Evolutionary conservation across 2,113 vertebrate species (phyloP).

Genomic region (Stigmatopora nigra): DNA sequence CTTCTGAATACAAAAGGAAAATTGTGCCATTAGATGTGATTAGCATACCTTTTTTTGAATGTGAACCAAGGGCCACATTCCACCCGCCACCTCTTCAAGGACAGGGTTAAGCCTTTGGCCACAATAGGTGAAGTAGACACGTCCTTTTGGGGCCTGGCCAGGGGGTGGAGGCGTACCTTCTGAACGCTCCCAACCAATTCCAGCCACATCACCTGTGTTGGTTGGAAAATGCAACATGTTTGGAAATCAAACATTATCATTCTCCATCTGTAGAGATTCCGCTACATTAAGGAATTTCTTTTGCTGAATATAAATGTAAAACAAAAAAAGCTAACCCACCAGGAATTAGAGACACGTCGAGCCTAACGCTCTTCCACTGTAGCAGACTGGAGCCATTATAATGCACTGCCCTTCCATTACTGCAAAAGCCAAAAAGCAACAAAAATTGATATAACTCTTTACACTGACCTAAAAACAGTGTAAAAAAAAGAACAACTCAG

Average conservation of each 20-base stretch:
- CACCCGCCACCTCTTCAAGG: constrained; percentile 92
- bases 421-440: constrained; percentile 44
- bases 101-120: constrained; percentile 86
- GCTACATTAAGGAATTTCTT: background rate
- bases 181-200: constrained; percentile 94
- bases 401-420: constrained; percentile 94
- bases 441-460: constrained; percentile 29
- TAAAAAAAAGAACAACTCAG: constrained; percentile 6
- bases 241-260: background rate
- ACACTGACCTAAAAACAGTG: constrained; percentile 25
- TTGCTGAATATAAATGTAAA: constrained; percentile 1
- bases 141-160: constrained; percentile 90
- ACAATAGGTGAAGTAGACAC: constrained; percentile 96
- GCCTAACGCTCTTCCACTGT: constrained; percentile 96
- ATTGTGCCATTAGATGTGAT: background rate
- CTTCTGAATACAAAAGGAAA: background rate
- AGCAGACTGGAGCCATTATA: constrained; percentile 97
- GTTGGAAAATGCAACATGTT: background rate
- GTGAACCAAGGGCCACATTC: constrained; percentile 98
- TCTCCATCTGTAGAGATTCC: background rate
- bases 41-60: constrained; percentile 90
- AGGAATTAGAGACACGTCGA: constrained; percentile 91
- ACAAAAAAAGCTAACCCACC: constrained; percentile 64
- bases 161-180: constrained; percentile 93
- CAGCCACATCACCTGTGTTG: constrained; percentile 82